Evolutionary conservation across 2,888 invertebrate genomes (phyloP), one percentile per base, ranked within the genome.

Genomic region (Hyles lineata): DNA sequence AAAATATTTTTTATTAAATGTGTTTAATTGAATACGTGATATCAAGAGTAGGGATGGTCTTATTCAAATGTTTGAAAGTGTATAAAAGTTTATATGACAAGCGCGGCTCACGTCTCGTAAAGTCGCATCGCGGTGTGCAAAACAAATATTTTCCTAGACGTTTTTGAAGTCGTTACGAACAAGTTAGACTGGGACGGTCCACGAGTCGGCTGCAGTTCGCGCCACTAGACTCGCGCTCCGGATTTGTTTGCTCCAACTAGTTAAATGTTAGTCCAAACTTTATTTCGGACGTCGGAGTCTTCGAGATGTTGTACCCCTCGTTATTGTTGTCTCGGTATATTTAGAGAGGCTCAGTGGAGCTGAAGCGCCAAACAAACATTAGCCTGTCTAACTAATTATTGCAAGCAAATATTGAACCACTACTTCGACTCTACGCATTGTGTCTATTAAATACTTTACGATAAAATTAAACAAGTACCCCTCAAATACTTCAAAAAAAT

Each of bases 221-320:
- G 85, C 85, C 87, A 89, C 89, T 88, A 87, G 85, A 88, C 84
- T 87, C 88, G 85, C 89, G 86, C 90, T 87, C 82, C 80, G 85
- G 87, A 90, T 91, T 91, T 91, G 92, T 92, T 92, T 90, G 90
- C 86, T 84, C 86, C 87, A 90, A 92, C 92, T 93, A 92, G 94
- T 94, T 94, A 93, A 93, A 92, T 93, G 92, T 93, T 92, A 83
- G 86, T 76, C 81, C 82, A 82, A 92, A 92, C 90, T 92, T 92
- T 90, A 91, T 91, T 92, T 90, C 82, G 87, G 88, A 86, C 86
- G 82, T 83, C 84, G 84, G 86, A 87, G 85, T 89, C 88, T 89
- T 89, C 78, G 84, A 88, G 87, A 89, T 85, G 88, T 87, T 87
- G 82, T 82, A 82, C 81, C 85, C 87, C 85, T 84, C 88, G 89